Evolutionary conservation across 2,113 vertebrate genomes (phyloP), one percentile per base, ranked within the genome.

Genomic region (Brachionichthys hirsutus): DNA sequence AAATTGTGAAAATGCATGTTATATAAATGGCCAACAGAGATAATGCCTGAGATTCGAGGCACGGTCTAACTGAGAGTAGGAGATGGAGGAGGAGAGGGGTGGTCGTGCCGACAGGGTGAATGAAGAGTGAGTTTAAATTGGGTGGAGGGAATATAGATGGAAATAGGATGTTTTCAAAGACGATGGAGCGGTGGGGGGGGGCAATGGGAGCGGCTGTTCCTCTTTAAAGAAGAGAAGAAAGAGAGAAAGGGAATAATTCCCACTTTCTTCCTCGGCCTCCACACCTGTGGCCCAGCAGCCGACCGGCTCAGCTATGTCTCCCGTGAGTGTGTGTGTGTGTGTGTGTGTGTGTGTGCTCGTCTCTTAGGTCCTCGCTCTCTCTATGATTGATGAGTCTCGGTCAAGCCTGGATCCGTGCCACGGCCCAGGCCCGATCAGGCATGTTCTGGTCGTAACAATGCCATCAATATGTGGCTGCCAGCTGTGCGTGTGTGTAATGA

Each of bases 401-500:
- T 80, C 62, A 65, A 64, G 75, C 67, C 77, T 85, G 86, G 77
- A 83, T 83, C 73, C 41, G 54, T 62, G 85, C 88, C 80, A 77
- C 3, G 35, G 75, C 70, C 61, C 69, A 9, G 77, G 83, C 77
- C 77, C 83, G 83, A 87, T 87, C 85, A 60, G 84, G 77, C 82
- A 86, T 85, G 82, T 89, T 88, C 80, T 83, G 86, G 82, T 85
- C 86, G 84, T 86, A 88, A 87, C 87, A 86, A 74, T 82, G 84
- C 78, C 83, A 86, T 88, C 86, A 86, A 85, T 88, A 87, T 83
- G 75, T 78, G 63, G 67, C 86, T 87, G 83, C 77, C 53, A 41
- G 60, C 44, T 70, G 56, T 35, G 41, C 38, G 54, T 50, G 61
- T 46, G 50, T 59, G 58, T 46, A 65, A 77, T 70, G 69, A 74